A percentile compares a stretch with the other conserved stretches of the same genome.
phyloP scores from a whole-genome alignment of 2,888 invertebrate genomes.

The Apomyelois bistriatella region DNA sequence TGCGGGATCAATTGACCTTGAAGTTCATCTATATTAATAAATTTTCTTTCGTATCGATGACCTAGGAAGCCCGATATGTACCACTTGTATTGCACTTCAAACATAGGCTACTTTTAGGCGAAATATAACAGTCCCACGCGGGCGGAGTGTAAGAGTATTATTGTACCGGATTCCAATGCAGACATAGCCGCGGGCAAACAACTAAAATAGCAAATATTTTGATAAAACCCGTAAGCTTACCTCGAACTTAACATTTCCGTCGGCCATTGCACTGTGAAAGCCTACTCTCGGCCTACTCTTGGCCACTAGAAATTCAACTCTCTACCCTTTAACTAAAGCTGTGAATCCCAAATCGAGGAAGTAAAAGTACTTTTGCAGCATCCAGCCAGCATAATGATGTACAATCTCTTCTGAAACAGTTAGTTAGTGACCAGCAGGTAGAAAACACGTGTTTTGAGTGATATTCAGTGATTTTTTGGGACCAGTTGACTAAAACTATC shows the following conservation, averaged over 20 bases:
- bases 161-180: too few relatives aligned
- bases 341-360: not conserved
- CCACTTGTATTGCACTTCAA: too few relatives aligned
- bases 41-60: too few relatives aligned
- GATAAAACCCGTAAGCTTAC: not conserved
- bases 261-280: slow-evolving; percentile 6
- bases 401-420: not conserved
- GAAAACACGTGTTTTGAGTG: not conserved
- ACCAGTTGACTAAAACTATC: not conserved
- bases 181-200: not conserved
- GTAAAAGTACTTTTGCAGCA: slow-evolving; percentile 8
- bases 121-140: too few relatives aligned
- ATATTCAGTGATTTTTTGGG: not conserved
- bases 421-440: not conserved
- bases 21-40: too few relatives aligned
- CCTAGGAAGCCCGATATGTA: too few relatives aligned
- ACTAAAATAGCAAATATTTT: not conserved
- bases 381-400: not conserved
- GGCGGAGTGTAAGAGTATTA: too few relatives aligned
- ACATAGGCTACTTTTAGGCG: too few relatives aligned
- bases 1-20: too few relatives aligned
- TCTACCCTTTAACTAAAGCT: not conserved
- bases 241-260: not conserved
- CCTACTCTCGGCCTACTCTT: not conserved
- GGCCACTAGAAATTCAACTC: not conserved